These are phyloP conservation scores for Entelurus aequoreus DNA, from an alignment of 2,113 vertebrate genomes.

Conservation along the genomic window DNA sequence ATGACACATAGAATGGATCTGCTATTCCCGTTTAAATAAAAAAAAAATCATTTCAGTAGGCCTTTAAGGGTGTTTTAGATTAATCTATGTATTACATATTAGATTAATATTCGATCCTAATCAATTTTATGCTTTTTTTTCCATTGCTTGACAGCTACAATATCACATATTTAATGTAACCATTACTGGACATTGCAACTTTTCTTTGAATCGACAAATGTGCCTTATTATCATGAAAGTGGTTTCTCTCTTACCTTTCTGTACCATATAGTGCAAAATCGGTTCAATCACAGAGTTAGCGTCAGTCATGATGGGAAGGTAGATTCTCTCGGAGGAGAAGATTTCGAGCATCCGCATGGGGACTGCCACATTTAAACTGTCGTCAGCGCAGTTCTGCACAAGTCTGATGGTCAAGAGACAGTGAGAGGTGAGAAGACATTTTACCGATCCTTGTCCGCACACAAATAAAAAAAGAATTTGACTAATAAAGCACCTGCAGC, in stretches of 20 bases:
- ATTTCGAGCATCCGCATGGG: constrained; percentile 98
- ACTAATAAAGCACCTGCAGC: constrained; percentile 81
- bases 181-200: too few relatives aligned
- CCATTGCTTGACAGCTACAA: too few relatives aligned
- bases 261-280: constrained; percentile 97
- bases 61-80: too few relatives aligned
- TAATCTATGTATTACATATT: too few relatives aligned
- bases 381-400: constrained; percentile 80
- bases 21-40: too few relatives aligned
- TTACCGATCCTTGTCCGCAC: not conserved
- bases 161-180: too few relatives aligned
- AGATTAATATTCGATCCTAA: too few relatives aligned
- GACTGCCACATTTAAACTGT: constrained; percentile 89
- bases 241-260: constrained; percentile 78
- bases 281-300: constrained; percentile 85
- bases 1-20: too few relatives aligned
- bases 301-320: constrained; percentile 83
- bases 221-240: not conserved
- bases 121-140: too few relatives aligned
- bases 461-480: not conserved
- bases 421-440: not conserved
- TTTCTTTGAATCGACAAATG: too few relatives aligned
- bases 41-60: too few relatives aligned
- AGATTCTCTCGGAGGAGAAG: constrained; percentile 89
- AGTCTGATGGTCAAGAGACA: constrained; percentile 67